Conservation (phyloP, 2,888 invertebrate species). For the Coleophora deauratella region DNA sequence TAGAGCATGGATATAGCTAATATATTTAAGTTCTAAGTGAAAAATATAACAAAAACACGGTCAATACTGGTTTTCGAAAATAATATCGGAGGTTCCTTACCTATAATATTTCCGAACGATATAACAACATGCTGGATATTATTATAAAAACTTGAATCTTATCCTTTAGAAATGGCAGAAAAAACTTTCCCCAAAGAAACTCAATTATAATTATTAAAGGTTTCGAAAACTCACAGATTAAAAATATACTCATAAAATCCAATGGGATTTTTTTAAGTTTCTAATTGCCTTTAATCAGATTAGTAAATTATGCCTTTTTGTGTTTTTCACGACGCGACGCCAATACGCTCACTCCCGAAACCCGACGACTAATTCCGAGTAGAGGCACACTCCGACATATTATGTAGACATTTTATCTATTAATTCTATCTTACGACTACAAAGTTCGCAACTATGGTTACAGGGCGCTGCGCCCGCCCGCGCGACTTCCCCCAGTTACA, state of each 20-base stretch:
- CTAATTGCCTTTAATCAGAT: conserved; percentile 25
- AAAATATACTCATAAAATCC: conserved; percentile 29
- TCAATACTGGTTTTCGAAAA: conserved; percentile 44
- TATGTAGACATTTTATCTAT: conserved; percentile 25
- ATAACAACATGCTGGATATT: conserved; percentile 50
- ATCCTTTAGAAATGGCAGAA: conserved; percentile 40
- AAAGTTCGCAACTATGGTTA: conserved; percentile 40
- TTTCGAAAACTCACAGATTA: conserved; percentile 32
- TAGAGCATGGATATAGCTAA: conserved; percentile 48
- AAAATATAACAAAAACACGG: conserved; percentile 52
- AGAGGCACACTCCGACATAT: conserved; percentile 3
- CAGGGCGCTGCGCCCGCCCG: conserved; percentile 29
- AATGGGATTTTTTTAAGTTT: conserved; percentile 25
- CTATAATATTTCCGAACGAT: conserved; percentile 44
- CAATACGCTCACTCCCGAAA: background rate
- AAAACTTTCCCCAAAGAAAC: conserved; percentile 30
- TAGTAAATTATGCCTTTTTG: background rate
- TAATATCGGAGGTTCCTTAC: conserved; percentile 39
- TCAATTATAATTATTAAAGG: conserved; percentile 27
- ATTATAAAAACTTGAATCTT: conserved; percentile 49
- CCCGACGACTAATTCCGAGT: conserved; percentile 4
- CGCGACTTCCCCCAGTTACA: conserved; percentile 34
- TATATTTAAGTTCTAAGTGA: conserved; percentile 46
- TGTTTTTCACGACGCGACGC: background rate
- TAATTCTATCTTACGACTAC: conserved; percentile 50